Evolutionary conservation across 2,888 invertebrate genomes (phyloP), one percentile per base, ranked within the genome.

Genomic region (Gymnosoma rotundatum): DNA sequence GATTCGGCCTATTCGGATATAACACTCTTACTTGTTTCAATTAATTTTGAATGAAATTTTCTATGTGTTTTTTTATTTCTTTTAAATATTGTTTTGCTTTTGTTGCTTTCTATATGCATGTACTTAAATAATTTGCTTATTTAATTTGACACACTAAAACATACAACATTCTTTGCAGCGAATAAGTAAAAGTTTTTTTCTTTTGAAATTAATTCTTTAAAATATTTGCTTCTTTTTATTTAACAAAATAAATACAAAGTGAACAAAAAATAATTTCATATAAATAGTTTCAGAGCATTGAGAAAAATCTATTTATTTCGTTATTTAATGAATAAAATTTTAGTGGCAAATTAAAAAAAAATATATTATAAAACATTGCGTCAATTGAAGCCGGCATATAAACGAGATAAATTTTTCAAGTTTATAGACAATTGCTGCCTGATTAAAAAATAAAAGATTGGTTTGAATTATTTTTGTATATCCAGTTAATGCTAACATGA

Each of bases 1-100:
- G n/a, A n/a, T n/a, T n/a, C n/a, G n/a, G n/a, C n/a, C n/a, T n/a
- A n/a, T n/a, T n/a, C n/a, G n/a, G n/a, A n/a, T n/a, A n/a, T n/a
- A n/a, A n/a, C n/a, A n/a, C n/a, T n/a, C n/a, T n/a, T n/a, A n/a
- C n/a, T n/a, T n/a, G n/a, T n/a, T 21, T 9, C 32, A 32, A 18
- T 32, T 66, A 58, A 42, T 54, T 14, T 74, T 32, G 8, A n/a
- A 52, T 32, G 56, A 56, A 66, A 56, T 66, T 56, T 66, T 32
- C 32, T 20, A 67, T 42, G 42, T 69, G 32, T 12, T 36, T 18
- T 25, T 32, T 10, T 38, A n/a, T 38, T 12, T 42, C 42, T 42
- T 21, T 25, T 21, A 8, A 4, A 9, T 16, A 36, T 56, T 14
- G n/a, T 25, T 45, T 4, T 42, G 18, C n/a, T 61, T 52, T 32